Percentiles rank a stretch among this genome's conserved stretches.
Evolutionary conservation across 2,888 invertebrate genomes (phyloP).

Genomic region (Teleogryllus oceanicus): DNA sequence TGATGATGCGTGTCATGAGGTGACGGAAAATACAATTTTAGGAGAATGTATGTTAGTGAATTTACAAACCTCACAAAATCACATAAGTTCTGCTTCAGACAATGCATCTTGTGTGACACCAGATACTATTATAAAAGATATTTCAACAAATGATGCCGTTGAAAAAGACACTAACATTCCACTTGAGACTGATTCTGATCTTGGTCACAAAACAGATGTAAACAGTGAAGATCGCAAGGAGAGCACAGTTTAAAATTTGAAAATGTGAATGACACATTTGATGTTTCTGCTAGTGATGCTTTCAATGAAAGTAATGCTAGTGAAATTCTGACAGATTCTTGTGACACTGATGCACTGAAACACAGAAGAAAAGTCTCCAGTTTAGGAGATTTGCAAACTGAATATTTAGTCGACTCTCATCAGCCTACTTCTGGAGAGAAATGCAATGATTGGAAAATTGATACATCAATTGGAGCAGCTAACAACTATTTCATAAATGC

Average conservation of each 20-base stretch:
- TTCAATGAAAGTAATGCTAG: background rate
- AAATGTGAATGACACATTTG: background rate
- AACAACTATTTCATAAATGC: constrained; percentile 73
- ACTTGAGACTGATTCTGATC: background rate
- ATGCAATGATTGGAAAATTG: constrained; percentile 23
- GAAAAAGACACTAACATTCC: background rate
- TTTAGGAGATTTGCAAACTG: constrained; percentile 18
- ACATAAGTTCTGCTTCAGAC: background rate
- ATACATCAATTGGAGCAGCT: constrained; percentile 20
- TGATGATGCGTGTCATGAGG: background rate
- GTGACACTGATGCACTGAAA: background rate
- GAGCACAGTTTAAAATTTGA: background rate
- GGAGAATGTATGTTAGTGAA: background rate
- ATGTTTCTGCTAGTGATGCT: background rate
- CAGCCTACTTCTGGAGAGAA: constrained; percentile 19
- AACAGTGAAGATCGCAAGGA: background rate
- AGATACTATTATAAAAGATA: background rate
- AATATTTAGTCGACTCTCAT: background rate
- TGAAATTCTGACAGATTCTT: background rate
- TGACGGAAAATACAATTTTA: background rate
- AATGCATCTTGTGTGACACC: background rate
- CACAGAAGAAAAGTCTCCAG: constrained; percentile 18
- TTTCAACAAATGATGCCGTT: background rate
- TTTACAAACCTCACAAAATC: background rate
- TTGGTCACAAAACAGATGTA: background rate